Base-by-base conservation (phyloP, 2,888 invertebrate species). In the Chelonus formosanus region DNA sequence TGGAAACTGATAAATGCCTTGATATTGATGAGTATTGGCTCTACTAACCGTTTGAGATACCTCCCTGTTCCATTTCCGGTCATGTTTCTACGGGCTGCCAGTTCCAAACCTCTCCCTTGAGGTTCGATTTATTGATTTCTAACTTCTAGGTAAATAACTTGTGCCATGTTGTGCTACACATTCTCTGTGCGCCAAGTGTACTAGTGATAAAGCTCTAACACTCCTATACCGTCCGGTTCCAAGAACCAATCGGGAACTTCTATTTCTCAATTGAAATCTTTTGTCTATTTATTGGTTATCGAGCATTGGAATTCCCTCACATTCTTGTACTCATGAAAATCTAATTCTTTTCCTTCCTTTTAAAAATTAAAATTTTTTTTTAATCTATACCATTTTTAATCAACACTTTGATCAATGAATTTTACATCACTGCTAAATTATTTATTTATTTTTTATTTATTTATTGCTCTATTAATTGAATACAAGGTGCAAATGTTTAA, bases 191-290 rank as follows among this genome's bases (percentile, higher is more conserved):
- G 53, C 36, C 50, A 58, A 63, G 60, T 52, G 48, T 35, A 3
- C 36, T 70, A 67, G 64, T 67, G 20, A 73, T 76, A 78, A 60
- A 71, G 71, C 80, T 80, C 80, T 79, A 78, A 65, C 74, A 20
- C 64, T 68, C 58, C 73, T 73, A 80, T 80, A 73, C 63, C 73
- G 72, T 71, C 80, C 80, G 75, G 77, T 73, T 81, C 77, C 77
- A 67, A 74, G 75, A 79, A 79, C 76, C 80, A 80, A 81, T 81
- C 80, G 80, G 73, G 75, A 79, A 80, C 80, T 81, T 78, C 80
- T 79, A 78, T 78, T 71, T 81, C 74, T 75, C 77, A 74, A 80
- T 78, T 75, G 70, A 67, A 73, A 20, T 20, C 20, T 20, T 20
- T 70, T 64, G 68, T 69, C 69, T 75, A 71, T 78, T 76, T 75